Percentiles rank a stretch among this genome's conserved stretches.
These are phyloP conservation scores for Drosophila melanica DNA, from an alignment of 1,140 invertebrate genomes.

Conservation along the genomic window DNA sequence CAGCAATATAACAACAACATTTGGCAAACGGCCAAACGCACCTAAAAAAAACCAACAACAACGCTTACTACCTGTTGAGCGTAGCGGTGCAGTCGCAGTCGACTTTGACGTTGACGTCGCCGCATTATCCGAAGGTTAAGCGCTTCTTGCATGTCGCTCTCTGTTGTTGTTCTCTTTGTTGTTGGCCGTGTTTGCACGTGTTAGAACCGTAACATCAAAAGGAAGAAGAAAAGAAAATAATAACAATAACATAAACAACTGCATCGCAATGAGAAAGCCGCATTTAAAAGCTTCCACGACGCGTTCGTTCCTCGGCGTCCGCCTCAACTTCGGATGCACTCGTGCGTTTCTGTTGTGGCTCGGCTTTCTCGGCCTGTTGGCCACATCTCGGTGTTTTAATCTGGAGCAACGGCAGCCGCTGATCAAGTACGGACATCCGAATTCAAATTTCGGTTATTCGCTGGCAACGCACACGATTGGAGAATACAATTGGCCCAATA, in stretches of 20 bases:
- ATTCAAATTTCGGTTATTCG: constrained; percentile 80
- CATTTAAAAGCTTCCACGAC: too few species aligned
- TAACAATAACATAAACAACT: too few species aligned
- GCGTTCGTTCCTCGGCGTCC: too few species aligned
- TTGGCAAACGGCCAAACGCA: constrained; percentile 13
- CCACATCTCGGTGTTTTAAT: constrained; percentile 52
- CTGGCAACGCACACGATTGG: constrained; percentile 78
- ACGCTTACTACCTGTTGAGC: constrained; percentile 41
- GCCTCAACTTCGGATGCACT: too few species aligned
- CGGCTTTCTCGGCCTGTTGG: too few species aligned
- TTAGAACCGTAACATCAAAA: background rate
- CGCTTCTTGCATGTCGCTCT: background rate
- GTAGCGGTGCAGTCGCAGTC: constrained; percentile 15
- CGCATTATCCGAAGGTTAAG: background rate
- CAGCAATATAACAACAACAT: background rate
- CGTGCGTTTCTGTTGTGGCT: too few species aligned
- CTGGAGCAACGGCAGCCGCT: constrained; percentile 77
- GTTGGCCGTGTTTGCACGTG: background rate
- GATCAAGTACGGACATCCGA: constrained; percentile 70
- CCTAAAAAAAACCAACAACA: background rate
- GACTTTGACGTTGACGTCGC: background rate
- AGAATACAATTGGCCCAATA: constrained; percentile 70
- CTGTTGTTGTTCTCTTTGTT: background rate
- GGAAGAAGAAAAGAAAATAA: too few species aligned
- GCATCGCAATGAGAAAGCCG: too few species aligned